Evolutionary conservation across 2,888 invertebrate species (phyloP), one percentile per base, ranked within the genome.

Genomic region (Latrodectus elegans): DNA sequence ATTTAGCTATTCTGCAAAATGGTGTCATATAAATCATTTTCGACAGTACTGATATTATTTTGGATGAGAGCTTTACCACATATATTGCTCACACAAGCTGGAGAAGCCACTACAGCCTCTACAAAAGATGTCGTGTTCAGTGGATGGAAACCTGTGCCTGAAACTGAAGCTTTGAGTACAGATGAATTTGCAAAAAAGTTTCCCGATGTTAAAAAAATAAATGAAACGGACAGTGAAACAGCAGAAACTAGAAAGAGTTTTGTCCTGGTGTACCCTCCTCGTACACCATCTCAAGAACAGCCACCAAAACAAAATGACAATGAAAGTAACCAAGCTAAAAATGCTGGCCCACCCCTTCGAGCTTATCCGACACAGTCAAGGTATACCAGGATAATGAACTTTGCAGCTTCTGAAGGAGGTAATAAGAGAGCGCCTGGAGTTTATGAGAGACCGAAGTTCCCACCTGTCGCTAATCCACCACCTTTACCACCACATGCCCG

Each of bases 381-480:
- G 14, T 80, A 87, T 15, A 76, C 81, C 14, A 65, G 87, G n/a
- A 72, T 82, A 77, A 73, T 72, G 82, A 77, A 60, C 49, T 81
- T 76, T 12, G 75, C 72, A 2, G 76, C 76, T 9, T 65, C 75
- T 1, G 76, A 81, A 68, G 81, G 76, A 22, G 71, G 64, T 2
- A 77, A 72, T 51, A 81, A 38, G 15, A 81, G 68, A 68, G 15
- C 38, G 11, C 77, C 87, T n/a, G 68, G 68, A 8, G 80, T 80
- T 4, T 85, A 17, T 53, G 81, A 77, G 10, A 77, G 87, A 0
- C 81, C 80, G 4, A 80, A 86, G 49, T 86, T 86, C 9, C 87
- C 87, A 15, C 81, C 87, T 10, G 87, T 87, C 3, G 87, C 82
- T 11, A 82, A 87, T 60, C 87, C 81, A 4, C 87, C 81, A 6